Conservation (phyloP, 2,888 invertebrate species). For the Eupsilia transversa region DNA sequence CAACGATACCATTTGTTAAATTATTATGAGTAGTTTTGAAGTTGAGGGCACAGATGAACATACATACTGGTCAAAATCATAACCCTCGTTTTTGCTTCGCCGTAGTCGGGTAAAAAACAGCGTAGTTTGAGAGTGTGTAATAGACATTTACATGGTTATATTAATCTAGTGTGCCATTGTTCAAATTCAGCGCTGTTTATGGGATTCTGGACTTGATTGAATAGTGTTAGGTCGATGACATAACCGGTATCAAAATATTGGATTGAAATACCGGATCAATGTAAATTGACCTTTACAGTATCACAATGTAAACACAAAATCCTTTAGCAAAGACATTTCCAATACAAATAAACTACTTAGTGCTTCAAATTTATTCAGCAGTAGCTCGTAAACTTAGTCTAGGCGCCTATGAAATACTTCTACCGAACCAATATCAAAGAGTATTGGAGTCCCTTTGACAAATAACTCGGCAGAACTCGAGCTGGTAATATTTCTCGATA, state of each 20-base stretch:
- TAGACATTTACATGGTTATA: too few species aligned
- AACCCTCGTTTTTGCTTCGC: too few species aligned
- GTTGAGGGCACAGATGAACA: too few species aligned
- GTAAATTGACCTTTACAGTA: background rate
- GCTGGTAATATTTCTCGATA: background rate
- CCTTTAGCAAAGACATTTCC: constrained; percentile 6
- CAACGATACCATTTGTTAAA: too few species aligned
- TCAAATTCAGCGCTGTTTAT: background rate
- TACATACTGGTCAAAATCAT: too few species aligned
- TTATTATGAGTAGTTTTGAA: too few species aligned
- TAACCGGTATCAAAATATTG: background rate
- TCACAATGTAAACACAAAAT: background rate
- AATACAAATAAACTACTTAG: constrained; percentile 1
- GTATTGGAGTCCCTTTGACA: constrained; percentile 8
- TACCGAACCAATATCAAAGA: constrained; percentile 11
- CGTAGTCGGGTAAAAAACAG: too few species aligned
- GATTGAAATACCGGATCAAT: background rate
- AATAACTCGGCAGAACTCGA: background rate
- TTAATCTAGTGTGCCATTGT: background rate
- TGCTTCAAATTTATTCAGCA: constrained; percentile 5
- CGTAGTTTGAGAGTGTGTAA: too few species aligned
- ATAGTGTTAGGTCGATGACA: too few species aligned
- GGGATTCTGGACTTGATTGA: background rate
- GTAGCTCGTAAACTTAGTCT: constrained; percentile 2
- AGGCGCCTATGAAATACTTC: background rate